These are phyloP conservation scores for Diaperis boleti DNA, from an alignment of 2,888 invertebrate genomes.

Conservation along the genomic window DNA sequence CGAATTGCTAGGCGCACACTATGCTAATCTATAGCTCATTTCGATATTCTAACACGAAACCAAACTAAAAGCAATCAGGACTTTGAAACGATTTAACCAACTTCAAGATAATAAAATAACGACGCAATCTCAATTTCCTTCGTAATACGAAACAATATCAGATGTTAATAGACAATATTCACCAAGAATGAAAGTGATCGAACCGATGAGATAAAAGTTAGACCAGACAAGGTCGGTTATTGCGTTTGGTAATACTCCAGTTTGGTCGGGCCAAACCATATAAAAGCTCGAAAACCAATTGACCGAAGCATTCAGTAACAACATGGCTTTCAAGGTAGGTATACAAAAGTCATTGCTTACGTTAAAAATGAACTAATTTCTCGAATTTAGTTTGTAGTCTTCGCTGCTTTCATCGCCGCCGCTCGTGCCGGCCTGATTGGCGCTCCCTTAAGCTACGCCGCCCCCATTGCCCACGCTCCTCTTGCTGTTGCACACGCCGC, in stretches of 20 bases:
- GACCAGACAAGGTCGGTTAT: slow-evolving; percentile 24
- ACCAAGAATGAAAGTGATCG: slow-evolving; percentile 20
- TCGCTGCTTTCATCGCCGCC: slow-evolving; percentile 42
- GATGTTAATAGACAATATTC: slow-evolving; percentile 25
- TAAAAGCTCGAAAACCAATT: slow-evolving; percentile 23
- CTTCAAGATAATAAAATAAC: slow-evolving; percentile 12
- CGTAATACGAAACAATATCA: slow-evolving; percentile 28
- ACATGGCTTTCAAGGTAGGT: slow-evolving; percentile 51
- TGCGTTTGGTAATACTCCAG: slow-evolving; percentile 24
- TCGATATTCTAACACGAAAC: background rate
- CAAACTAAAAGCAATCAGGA: background rate
- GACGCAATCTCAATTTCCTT: slow-evolving; percentile 22
- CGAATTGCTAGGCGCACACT: no score
- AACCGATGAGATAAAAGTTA: slow-evolving; percentile 22
- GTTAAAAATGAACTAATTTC: slow-evolving; percentile 61
- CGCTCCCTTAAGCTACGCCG: slow-evolving; percentile 44
- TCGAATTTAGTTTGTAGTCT: slow-evolving; percentile 50
- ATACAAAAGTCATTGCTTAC: slow-evolving; percentile 67
- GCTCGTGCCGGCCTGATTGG: slow-evolving; percentile 48
- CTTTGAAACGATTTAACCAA: background rate
- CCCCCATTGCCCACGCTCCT: slow-evolving; percentile 48
- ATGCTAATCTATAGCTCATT: no score
- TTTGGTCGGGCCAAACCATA: slow-evolving; percentile 6
- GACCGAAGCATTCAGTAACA: slow-evolving; percentile 58
- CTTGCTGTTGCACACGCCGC: no score